These are phyloP conservation scores for Sympetrum striolatum DNA, from an alignment of 2,888 invertebrate genomes.

Conservation along the genomic window DNA sequence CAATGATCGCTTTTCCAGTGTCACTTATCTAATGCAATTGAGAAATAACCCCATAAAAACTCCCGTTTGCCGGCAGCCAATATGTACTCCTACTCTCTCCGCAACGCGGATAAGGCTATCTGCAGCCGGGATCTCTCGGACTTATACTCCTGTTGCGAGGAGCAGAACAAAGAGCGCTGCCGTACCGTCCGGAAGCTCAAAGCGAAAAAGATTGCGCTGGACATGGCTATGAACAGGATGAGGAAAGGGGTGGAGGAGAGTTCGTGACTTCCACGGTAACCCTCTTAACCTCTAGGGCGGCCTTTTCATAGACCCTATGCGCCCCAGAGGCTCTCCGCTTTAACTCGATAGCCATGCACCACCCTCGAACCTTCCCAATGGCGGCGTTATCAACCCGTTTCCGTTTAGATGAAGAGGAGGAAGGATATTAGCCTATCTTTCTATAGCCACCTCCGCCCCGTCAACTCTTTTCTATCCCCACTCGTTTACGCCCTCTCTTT, in stretches of 20 bases:
- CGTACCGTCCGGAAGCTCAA: neutral
- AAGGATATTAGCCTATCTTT: too few species aligned
- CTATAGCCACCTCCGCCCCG: too few species aligned
- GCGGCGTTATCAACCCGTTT: too few species aligned
- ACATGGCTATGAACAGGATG: neutral
- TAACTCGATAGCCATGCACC: too few species aligned
- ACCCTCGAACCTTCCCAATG: too few species aligned
- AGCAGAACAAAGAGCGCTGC: constrained; percentile 9
- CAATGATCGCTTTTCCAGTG: neutral
- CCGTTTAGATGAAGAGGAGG: too few species aligned
- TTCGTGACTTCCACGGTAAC: too few species aligned
- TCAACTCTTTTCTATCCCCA: too few species aligned
- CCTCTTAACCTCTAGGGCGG: too few species aligned
- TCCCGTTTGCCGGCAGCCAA: neutral
- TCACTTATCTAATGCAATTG: neutral
- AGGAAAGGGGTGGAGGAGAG: neutral
- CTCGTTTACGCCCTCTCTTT: too few species aligned
- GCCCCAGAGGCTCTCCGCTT: too few species aligned
- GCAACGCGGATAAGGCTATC: constrained; percentile 1
- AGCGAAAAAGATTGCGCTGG: constrained; percentile 29
- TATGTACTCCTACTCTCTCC: neutral
- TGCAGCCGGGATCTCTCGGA: neutral
- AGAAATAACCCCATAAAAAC: neutral
- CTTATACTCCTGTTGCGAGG: constrained; percentile 1
- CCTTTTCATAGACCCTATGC: too few species aligned